Evolutionary conservation across 2,113 vertebrate genomes (phyloP), one percentile per base, ranked within the genome.

Genomic region (Perognathus longimembris): DNA sequence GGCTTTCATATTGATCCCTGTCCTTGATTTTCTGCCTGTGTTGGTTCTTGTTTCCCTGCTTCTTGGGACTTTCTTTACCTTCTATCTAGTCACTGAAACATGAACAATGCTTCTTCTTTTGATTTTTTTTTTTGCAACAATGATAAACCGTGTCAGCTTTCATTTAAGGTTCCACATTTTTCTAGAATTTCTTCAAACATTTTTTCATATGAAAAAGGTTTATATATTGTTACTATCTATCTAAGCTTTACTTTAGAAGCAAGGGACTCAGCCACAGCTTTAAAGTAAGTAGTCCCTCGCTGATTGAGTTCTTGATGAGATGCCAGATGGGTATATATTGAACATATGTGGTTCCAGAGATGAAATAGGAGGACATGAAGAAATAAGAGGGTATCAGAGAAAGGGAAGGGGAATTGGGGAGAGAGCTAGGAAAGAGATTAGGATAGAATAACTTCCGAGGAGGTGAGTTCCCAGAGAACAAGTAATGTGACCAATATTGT

Each of bases 41-140:
- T 54, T 54, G 54, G 26, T 54, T 88, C 42, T 87, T 67, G 74
- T 21, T 77, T 78, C 4, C 84, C 3, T 69, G 28, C 50, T 84
- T 85, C 34, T 81, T 73, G 73, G 11, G 28, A 79, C 89, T 80
- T 91, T 30, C 66, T 95, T 83, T 78, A 88, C 45, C 5, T 90
- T 92, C 38, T n/a, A 30, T 63, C 6, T 75, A 36, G 14, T 82
- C 34, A 42, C 6, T 30, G 5, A 85, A 82, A 79, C 5, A 59
- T 83, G 10, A 61, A 79, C 2, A 36, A 70, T 63, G 6, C n/a
- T 45, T 50, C 40, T 67, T 88, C 81, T 63, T 89, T 89, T 57
- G 57, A 82, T 82, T 94, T 45, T 45, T 45, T 45, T 45, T 45
- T 83, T 61, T 84, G 36, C 4, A 82, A 54, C n/a, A 70, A 69